Evolutionary conservation across 2,113 vertebrate species (phyloP).

Genomic region (Epinephelus lanceolatus): DNA sequence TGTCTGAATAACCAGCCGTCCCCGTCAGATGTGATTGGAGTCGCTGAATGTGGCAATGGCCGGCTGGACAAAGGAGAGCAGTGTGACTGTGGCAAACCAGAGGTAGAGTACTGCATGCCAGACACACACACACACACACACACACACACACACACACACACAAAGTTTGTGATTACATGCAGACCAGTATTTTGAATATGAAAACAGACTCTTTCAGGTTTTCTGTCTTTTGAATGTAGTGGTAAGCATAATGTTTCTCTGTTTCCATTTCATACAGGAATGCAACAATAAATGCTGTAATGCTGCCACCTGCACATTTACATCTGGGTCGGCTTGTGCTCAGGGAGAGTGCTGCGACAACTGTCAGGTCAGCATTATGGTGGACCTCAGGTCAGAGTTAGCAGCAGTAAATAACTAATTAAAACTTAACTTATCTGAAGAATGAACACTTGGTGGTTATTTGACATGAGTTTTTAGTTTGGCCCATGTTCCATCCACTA

Average conservation of each 20-base stretch:
- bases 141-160: neutral
- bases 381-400: neutral
- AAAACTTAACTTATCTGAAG: too few species aligned
- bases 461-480: too few species aligned
- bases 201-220: neutral
- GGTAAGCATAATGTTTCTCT: neutral
- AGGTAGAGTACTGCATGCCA: constrained; percentile 78
- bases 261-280: constrained; percentile 77
- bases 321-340: constrained; percentile 85
- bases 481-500: too few species aligned
- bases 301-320: constrained; percentile 88
- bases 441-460: too few species aligned
- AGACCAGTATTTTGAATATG: neutral
- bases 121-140: neutral
- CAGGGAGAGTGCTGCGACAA: constrained; percentile 88
- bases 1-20: constrained; percentile 90
- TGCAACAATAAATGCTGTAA: constrained; percentile 89
- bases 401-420: too few species aligned
- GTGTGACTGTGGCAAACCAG: constrained; percentile 90
- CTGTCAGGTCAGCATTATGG: constrained; percentile 85
- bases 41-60: constrained; percentile 88
- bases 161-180: neutral
- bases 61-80: constrained; percentile 87
- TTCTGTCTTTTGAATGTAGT: neutral
- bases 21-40: constrained; percentile 76